phyloP scores from a whole-genome alignment of 1,140 invertebrate genomes.

The Drosophila sturtevanti region DNA sequence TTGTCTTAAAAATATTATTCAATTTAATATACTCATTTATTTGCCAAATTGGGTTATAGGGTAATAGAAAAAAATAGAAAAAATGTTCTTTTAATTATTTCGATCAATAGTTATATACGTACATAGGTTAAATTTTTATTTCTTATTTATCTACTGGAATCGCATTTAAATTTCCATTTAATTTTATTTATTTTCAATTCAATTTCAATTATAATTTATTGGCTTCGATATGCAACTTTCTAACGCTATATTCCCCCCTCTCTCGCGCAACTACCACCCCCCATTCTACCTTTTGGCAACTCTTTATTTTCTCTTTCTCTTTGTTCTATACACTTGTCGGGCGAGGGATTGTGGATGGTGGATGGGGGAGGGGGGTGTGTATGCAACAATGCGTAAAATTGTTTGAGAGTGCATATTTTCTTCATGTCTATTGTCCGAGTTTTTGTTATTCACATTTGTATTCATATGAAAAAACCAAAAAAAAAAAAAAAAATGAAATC shows the following conservation, averaged over 20 bases:
- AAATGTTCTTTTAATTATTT: not conserved
- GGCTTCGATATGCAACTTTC: not conserved
- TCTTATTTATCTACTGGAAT: not conserved
- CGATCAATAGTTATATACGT: not conserved
- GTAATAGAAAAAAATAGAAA: not conserved
- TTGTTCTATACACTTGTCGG: not conserved
- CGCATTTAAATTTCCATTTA: not conserved
- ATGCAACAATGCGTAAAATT: not conserved
- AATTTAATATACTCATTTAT: not conserved
- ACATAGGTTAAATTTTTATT: not conserved
- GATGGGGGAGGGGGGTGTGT: not conserved
- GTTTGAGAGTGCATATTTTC: not conserved
- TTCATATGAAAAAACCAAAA: too few species aligned
- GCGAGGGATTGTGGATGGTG: not conserved
- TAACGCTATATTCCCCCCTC: too few species aligned
- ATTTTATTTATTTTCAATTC: conserved; percentile 9
- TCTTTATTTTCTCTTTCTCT: not conserved
- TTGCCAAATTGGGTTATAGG: not conserved
- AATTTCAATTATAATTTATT: conserved; percentile 11
- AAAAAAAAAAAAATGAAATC: too few species aligned
- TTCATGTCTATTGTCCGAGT: too few species aligned
- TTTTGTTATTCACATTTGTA: too few species aligned
- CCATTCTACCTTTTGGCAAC: not conserved
- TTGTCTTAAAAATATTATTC: too few species aligned
- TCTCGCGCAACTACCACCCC: too few species aligned